Conservation (phyloP, 2,113 vertebrate species). For the Leptosomus discolor region DNA sequence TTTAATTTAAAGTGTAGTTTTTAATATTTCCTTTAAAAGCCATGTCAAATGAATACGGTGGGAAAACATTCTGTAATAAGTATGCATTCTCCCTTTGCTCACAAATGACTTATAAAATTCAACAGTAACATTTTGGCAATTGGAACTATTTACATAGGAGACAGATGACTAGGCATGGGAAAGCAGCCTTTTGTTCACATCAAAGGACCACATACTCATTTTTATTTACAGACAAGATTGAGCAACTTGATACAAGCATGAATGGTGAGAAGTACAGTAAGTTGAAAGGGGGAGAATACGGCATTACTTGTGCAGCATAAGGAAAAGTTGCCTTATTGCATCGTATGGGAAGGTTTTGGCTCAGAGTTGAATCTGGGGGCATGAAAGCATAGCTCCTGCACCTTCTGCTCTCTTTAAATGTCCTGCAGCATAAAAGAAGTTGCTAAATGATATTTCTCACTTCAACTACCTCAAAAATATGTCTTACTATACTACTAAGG, state of each 20-base stretch:
- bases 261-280: background rate
- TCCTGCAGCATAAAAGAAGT: background rate
- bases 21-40: background rate
- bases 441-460: background rate
- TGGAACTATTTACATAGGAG: conserved; percentile 58
- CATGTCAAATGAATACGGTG: background rate
- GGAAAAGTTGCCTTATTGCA: background rate
- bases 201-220: conserved; percentile 34
- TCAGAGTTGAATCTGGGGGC: background rate
- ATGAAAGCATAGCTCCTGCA: background rate
- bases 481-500: background rate
- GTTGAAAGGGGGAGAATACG: background rate
- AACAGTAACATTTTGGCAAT: conserved; percentile 49
- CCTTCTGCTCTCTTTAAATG: background rate
- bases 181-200: conserved; percentile 55
- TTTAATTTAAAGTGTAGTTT: background rate
- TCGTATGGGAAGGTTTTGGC: background rate
- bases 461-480: background rate
- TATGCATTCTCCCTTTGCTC: background rate
- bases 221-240: conserved; percentile 37
- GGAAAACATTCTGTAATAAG: conserved; percentile 30
- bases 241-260: background rate
- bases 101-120: conserved; percentile 60
- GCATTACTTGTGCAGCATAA: background rate
- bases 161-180: conserved; percentile 64